Percentiles rank a stretch among this genome's conserved stretches.
These are phyloP conservation scores for Coregonus sp. DNA, from an alignment of 2,797 vertebrate genomes.

Conservation along the genomic window DNA sequence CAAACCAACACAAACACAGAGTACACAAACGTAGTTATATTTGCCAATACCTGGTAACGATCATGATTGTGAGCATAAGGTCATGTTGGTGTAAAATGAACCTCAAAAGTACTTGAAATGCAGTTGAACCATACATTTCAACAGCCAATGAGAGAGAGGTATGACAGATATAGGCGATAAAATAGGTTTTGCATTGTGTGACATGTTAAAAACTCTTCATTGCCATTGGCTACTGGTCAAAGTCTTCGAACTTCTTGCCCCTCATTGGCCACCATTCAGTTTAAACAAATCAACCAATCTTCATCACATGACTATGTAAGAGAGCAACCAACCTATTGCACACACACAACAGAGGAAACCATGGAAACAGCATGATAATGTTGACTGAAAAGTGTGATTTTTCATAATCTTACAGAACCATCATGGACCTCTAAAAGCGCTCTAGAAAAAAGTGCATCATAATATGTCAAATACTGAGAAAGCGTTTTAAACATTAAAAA, in stretches of 20 bases:
- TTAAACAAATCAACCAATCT: slow-evolving; percentile 17
- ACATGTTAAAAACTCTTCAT: background rate
- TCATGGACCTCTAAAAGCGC: slow-evolving; percentile 55
- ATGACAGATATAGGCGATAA: slow-evolving; percentile 39
- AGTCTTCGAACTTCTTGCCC: slow-evolving; percentile 26
- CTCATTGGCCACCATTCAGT: slow-evolving; percentile 31
- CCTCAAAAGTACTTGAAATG: slow-evolving; percentile 58
- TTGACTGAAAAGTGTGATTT: slow-evolving; percentile 24
- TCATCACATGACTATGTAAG: slow-evolving; percentile 21
- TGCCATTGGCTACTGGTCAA: slow-evolving; percentile 23
- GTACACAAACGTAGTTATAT: background rate
- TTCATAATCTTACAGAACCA: slow-evolving; percentile 35
- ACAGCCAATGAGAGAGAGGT: slow-evolving; percentile 26
- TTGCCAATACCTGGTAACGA: slow-evolving; percentile 10
- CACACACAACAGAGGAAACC: slow-evolving; percentile 33
- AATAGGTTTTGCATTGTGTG: background rate
- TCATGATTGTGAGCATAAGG: slow-evolving; percentile 48
- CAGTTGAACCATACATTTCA: slow-evolving; percentile 31
- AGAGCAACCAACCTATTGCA: slow-evolving; percentile 30
- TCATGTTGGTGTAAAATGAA: slow-evolving; percentile 48
- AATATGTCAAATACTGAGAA: slow-evolving; percentile 74
- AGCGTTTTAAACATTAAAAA: slow-evolving; percentile 71
- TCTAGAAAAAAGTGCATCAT: slow-evolving; percentile 75
- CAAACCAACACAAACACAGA: background rate
- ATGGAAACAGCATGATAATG: slow-evolving; percentile 29